Percentiles rank a stretch among this genome's conserved stretches.
Evolutionary conservation across 1,140 invertebrate genomes (phyloP).

Genomic region (Euborellia annulipes): DNA sequence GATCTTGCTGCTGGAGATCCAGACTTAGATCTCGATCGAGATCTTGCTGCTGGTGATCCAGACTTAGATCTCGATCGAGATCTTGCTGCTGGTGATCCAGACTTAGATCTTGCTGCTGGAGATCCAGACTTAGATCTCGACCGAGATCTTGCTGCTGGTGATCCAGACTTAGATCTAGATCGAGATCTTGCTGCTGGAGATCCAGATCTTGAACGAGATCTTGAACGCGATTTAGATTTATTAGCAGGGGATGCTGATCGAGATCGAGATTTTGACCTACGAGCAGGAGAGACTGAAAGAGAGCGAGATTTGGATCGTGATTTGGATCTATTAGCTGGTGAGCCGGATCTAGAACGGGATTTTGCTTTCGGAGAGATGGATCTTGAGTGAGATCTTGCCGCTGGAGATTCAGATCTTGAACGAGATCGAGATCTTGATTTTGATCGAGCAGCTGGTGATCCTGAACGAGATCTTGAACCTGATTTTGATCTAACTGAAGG

Average conservation of each 20-base stretch:
- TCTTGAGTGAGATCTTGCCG: conserved; percentile 9
- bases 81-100: conserved; percentile 7
- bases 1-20: conserved; percentile 1
- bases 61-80: conserved; percentile 14
- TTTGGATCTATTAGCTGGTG: background rate
- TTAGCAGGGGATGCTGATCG: conserved; percentile 12
- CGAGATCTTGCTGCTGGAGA: conserved; percentile 18
- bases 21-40: conserved; percentile 12
- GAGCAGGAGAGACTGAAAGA: background rate
- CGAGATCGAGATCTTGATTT: conserved; percentile 10
- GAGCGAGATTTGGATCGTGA: conserved; percentile 9
- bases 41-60: conserved; percentile 19
- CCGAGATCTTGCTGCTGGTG: conserved; percentile 15
- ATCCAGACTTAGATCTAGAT: conserved; percentile 9
- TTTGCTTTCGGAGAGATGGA: conserved; percentile 20
- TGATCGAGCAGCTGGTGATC: conserved; percentile 12
- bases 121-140: conserved; percentile 18
- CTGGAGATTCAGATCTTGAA: conserved; percentile 1
- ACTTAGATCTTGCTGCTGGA: conserved; percentile 1
- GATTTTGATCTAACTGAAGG: conserved; percentile 15
- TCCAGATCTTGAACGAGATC: too few relatives aligned
- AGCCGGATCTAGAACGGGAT: conserved; percentile 13
- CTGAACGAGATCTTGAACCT: conserved; percentile 14
- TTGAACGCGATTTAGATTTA: conserved; percentile 16
- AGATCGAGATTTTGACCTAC: conserved; percentile 15